Percentiles rank a stretch among this genome's conserved stretches.
Evolutionary conservation across 2,113 vertebrate genomes (phyloP).

Genomic region (Anser cygnoides): DNA sequence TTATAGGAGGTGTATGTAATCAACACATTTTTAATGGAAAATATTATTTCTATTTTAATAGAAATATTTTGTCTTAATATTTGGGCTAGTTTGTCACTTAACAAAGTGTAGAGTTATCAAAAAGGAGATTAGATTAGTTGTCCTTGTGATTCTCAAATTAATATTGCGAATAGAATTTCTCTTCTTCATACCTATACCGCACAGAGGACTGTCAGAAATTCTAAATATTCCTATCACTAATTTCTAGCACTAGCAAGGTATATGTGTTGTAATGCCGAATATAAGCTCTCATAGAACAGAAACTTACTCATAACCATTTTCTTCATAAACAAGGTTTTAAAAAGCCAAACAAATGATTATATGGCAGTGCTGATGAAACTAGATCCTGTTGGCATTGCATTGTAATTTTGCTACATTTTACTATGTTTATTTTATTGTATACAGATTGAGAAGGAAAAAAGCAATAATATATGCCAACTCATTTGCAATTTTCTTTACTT

Average conservation of each 20-base stretch:
- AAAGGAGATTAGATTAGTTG: background rate
- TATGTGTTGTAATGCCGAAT: background rate
- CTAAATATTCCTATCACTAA: background rate
- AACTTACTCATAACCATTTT: background rate
- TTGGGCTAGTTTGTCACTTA: background rate
- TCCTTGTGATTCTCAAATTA: background rate
- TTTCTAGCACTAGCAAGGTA: background rate
- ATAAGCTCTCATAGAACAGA: background rate
- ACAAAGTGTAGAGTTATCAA: background rate
- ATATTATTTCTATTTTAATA: background rate
- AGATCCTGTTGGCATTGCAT: background rate
- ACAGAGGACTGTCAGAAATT: background rate
- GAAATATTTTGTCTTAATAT: background rate
- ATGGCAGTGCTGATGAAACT: slow-evolving; percentile 4
- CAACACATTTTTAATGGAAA: background rate
- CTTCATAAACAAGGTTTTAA: background rate
- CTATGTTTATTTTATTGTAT: slow-evolving; percentile 43
- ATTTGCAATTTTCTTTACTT: slow-evolving; percentile 49
- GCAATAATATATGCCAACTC: slow-evolving; percentile 21
- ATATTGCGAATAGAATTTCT: background rate
- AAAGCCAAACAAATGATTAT: background rate
- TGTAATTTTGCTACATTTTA: slow-evolving; percentile 13
- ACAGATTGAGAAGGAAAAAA: slow-evolving; percentile 6
- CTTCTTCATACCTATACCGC: background rate
- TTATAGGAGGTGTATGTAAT: background rate